Percentiles rank a stretch among this genome's conserved stretches.
Conservation (phyloP, 2,797 vertebrate genomes). For the Hafferia zeledoni region DNA sequence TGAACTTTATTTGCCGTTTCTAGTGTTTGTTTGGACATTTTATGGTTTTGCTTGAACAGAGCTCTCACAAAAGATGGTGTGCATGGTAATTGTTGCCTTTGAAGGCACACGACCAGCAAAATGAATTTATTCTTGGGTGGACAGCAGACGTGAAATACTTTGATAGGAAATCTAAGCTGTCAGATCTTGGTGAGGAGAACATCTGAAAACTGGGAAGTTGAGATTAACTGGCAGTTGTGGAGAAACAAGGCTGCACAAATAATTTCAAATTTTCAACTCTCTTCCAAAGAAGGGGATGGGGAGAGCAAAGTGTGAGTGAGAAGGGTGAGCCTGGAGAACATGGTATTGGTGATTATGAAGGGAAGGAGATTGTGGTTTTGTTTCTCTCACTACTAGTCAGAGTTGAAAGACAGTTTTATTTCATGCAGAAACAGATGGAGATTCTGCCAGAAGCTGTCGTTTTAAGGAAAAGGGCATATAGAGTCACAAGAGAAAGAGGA, state of each 20-base stretch:
- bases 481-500: neutral
- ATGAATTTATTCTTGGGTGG: neutral
- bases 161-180: neutral
- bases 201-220: neutral
- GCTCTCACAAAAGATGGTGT: neutral
- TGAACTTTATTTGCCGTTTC: neutral
- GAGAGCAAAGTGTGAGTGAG: neutral
- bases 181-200: neutral
- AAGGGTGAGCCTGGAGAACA: neutral
- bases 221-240: neutral
- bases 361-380: neutral
- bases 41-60: neutral
- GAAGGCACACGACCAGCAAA: neutral
- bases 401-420: neutral
- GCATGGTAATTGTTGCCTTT: neutral
- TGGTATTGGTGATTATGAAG: neutral
- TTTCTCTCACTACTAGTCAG: neutral
- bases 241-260: neutral
- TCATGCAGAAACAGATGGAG: neutral
- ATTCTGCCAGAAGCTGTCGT: neutral
- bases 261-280: neutral
- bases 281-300: neutral
- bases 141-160: neutral
- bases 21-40: neutral
- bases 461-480: neutral